Evolutionary conservation across 2,113 vertebrate species (phyloP).

Genomic region (Syngnathoides biaculeatus): DNA sequence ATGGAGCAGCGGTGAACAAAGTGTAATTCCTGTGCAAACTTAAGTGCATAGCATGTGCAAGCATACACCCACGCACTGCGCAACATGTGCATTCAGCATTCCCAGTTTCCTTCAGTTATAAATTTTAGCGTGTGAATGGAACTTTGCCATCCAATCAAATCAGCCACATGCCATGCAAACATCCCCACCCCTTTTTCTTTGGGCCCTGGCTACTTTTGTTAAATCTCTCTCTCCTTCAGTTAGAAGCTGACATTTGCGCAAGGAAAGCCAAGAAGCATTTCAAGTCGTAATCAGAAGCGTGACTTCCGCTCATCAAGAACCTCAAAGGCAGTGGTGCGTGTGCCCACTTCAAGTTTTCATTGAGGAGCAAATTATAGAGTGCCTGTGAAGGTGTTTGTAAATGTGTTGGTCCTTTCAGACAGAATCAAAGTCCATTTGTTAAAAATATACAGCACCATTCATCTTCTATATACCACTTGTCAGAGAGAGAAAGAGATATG

Average conservation of each 20-base stretch:
- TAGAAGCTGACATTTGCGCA: conserved; percentile 10
- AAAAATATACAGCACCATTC: conserved; percentile 6
- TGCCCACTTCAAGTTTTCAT: not conserved
- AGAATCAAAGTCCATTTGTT: conserved; percentile 1
- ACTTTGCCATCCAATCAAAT: conserved; percentile 52
- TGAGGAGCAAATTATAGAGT: not conserved
- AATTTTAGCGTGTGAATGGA: conserved; percentile 66
- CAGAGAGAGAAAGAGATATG: conserved; percentile 10
- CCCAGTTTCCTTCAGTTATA: conserved; percentile 53
- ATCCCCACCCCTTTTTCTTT: conserved; percentile 43
- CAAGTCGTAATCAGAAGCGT: conserved; percentile 2
- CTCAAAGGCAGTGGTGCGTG: not conserved
- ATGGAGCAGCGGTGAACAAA: conserved; percentile 36
- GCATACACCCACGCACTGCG: conserved; percentile 1
- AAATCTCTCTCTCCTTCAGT: conserved; percentile 7
- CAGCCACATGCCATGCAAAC: conserved; percentile 27
- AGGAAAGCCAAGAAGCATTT: conserved; percentile 6
- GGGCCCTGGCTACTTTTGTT: conserved; percentile 16
- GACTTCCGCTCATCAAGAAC: conserved; percentile 16
- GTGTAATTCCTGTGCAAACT: conserved; percentile 16
- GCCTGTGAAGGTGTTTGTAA: not conserved
- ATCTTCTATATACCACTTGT: conserved; percentile 10
- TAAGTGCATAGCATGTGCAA: conserved; percentile 31
- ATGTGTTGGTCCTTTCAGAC: not conserved
- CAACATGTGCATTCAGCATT: conserved; percentile 39